These are phyloP conservation scores for Dilophus febrilis DNA, from an alignment of 2,888 invertebrate genomes.

Conservation along the genomic window DNA sequence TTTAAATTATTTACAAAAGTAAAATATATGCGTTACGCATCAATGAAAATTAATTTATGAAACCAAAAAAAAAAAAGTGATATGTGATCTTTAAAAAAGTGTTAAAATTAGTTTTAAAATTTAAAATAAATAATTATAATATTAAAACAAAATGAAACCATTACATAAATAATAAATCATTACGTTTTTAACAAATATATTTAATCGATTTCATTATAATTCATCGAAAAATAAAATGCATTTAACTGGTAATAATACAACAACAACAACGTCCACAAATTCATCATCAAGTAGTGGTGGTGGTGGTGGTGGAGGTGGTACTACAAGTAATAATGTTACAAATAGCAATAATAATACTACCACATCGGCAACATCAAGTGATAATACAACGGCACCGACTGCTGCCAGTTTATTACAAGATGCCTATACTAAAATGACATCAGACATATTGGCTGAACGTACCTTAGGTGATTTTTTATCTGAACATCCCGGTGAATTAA, in stretches of 20 bases:
- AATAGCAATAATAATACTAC: conserved; percentile 17
- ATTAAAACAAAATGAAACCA: too few species aligned
- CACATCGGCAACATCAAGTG: conserved; percentile 33
- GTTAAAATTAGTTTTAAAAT: too few species aligned
- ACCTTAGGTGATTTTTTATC: conserved; percentile 74
- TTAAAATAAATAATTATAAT: too few species aligned
- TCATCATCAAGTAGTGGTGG: conserved; percentile 11
- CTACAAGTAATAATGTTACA: conserved; percentile 16
- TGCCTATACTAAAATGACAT: conserved; percentile 77
- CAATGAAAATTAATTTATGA: too few species aligned
- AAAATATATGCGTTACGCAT: too few species aligned
- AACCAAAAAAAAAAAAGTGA: too few species aligned
- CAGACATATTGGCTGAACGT: conserved; percentile 74
- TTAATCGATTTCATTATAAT: too few species aligned
- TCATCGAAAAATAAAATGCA: conserved; percentile 15
- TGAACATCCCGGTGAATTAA: conserved; percentile 82
- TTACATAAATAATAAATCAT: too few species aligned
- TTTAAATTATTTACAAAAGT: too few species aligned
- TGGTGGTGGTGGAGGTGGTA: conserved; percentile 4
- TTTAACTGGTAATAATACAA: conserved; percentile 15
- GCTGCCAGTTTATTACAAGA: conserved; percentile 54
- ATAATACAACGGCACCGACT: conserved; percentile 52
- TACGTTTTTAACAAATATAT: too few species aligned
- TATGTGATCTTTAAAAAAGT: too few species aligned
- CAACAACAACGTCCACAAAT: conserved; percentile 9